phyloP scores from a whole-genome alignment of 2,888 invertebrate genomes.

The Megamerina dolium region DNA sequence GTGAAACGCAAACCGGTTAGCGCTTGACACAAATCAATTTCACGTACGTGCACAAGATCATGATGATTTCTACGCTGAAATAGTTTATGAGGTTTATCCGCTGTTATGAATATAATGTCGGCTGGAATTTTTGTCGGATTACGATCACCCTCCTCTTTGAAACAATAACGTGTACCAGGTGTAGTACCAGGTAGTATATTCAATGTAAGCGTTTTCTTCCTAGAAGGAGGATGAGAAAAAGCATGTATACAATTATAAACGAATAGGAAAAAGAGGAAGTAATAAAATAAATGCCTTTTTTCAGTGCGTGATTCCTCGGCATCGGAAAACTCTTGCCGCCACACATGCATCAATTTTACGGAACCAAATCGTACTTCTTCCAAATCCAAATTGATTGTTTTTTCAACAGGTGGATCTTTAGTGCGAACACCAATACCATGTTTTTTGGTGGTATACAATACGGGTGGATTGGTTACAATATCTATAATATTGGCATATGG shows the following conservation, averaged over 20 bases:
- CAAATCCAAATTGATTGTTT: conserved; percentile 55
- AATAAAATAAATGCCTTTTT: conserved; percentile 47
- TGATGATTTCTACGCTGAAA: conserved; percentile 56
- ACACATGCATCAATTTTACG: conserved; percentile 78
- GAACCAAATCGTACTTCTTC: conserved; percentile 67
- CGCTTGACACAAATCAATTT: conserved; percentile 63
- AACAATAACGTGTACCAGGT: conserved; percentile 65
- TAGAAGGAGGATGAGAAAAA: conserved; percentile 11
- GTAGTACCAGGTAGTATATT: conserved; percentile 70
- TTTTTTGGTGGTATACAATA: conserved; percentile 57
- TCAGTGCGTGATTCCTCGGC: conserved; percentile 59
- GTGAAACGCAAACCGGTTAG: conserved; percentile 63
- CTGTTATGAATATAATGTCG: conserved; percentile 68
- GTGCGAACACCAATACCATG: conserved; percentile 61
- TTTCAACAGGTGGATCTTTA: conserved; percentile 57
- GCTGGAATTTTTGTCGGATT: conserved; percentile 61
- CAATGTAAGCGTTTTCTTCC: conserved; percentile 68
- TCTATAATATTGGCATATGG: conserved; percentile 75
- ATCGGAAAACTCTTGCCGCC: conserved; percentile 62
- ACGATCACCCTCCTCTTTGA: conserved; percentile 75
- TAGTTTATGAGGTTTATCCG: conserved; percentile 63
- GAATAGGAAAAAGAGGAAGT: too few relatives aligned
- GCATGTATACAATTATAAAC: too few relatives aligned
- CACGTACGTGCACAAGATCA: conserved; percentile 59
- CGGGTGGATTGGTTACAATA: conserved; percentile 55